Base-by-base conservation (phyloP, 2,888 invertebrate species). In the Apotomis turbidana region DNA sequence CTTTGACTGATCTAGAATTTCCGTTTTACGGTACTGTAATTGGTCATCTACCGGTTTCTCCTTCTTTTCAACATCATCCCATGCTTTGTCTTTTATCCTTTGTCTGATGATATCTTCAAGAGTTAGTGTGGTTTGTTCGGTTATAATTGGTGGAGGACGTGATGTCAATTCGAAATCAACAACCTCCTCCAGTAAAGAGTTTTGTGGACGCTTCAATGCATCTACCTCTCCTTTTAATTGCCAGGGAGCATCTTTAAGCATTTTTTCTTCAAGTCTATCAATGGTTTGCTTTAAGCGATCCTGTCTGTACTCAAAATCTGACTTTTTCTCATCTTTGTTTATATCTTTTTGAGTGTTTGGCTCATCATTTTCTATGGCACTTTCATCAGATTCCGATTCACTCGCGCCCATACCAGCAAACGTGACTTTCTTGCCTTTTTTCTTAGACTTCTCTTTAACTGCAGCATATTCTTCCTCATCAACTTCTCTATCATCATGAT, bases 11-110 rank as follows among this genome's bases (percentile, higher is more conserved):
- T 99, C 97, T 59, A 99, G 90, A 0, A 98, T 95, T 70, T 98
- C 94, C 76, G 97, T 95, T 84, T 99, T 98, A 81, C 97, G 97
- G 85, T 96, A 99, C 74, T 97, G 96, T 59, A 96, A 93, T 3
- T 97, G 96, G 10, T 97, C 96, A 75, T 97, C 96, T 1, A 96
- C 95, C 0, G 97, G 97, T 85, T 97, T 98, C 36, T 96, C 95
- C 92, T 98, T 98, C 64, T 97, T 95, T 74, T 96, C 96, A 0
- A 99, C 98, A 88, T 99, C 98, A 86, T 99, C 99, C 96, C 97
- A 99, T 0, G 96, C 96, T 93, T 97, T 95, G 83, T 99, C 98
- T 90, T 97, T 98, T 51, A 99, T 97, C 80, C 99, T 94, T 83
- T 97, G 97, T 76, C 92, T 95, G n/a, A 99, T 98, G 12, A 99